Conservation (phyloP, 2,888 invertebrate genomes). For the Harpalus rufipes region DNA sequence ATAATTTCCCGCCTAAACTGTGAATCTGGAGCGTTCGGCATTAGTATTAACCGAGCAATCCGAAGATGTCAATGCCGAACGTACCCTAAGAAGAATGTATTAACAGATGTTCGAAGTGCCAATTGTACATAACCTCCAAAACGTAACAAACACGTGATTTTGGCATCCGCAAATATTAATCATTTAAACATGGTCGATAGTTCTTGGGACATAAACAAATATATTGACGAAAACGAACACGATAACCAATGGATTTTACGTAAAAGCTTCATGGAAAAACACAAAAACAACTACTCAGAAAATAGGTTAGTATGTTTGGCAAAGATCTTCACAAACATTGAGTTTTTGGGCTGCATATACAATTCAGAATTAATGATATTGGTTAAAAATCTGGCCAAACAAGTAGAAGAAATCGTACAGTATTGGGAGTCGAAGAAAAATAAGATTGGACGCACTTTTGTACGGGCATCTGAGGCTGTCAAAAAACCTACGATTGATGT, state of each 20-base stretch:
- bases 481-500: conserved; percentile 71
- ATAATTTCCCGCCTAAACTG: too few relatives aligned
- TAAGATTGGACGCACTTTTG: conserved; percentile 83
- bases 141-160: conserved; percentile 14
- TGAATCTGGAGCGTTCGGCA: too few relatives aligned
- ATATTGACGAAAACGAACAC: conserved; percentile 89
- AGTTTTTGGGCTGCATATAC: conserved; percentile 91
- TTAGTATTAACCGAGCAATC: too few relatives aligned
- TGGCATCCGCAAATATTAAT: conserved; percentile 18
- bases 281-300: conserved; percentile 87
- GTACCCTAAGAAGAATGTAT: too few relatives aligned
- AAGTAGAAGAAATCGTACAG: conserved; percentile 82
- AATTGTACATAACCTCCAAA: background rate
- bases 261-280: conserved; percentile 87
- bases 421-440: conserved; percentile 81
- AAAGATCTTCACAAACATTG: conserved; percentile 93
- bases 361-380: conserved; percentile 89
- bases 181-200: conserved; percentile 70
- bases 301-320: conserved; percentile 91
- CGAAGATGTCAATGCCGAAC: too few relatives aligned
- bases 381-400: conserved; percentile 86
- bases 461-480: conserved; percentile 83
- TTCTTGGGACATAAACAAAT: conserved; percentile 87
- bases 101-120: too few relatives aligned
- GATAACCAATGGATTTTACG: conserved; percentile 95